Conservation (phyloP, 2,113 vertebrate genomes). For the Prolemur simus region DNA sequence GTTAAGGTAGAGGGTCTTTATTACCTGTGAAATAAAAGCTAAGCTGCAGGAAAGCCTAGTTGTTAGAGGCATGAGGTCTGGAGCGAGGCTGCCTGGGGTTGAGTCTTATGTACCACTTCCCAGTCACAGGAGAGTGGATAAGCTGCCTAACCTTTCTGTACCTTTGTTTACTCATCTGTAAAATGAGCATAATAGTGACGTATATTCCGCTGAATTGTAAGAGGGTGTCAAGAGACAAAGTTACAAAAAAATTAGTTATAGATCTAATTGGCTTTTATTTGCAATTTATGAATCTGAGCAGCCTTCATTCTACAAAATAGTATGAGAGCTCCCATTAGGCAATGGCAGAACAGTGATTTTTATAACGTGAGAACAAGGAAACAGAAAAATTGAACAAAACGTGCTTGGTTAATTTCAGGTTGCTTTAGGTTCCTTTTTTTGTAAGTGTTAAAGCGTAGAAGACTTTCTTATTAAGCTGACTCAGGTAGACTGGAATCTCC, state of each 20-base stretch:
- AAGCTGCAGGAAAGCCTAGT: not conserved
- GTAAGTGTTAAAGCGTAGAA: not conserved
- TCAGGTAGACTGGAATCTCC: not conserved
- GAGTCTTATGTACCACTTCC: not conserved
- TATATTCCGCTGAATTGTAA: not conserved
- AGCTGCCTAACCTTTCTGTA: not conserved
- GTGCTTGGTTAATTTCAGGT: not conserved
- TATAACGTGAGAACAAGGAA: not conserved
- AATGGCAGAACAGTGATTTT: not conserved
- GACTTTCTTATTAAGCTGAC: not conserved
- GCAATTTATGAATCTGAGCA: not conserved
- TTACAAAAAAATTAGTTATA: not conserved
- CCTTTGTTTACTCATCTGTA: not conserved
- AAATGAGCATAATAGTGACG: not conserved
- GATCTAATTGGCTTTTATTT: not conserved
- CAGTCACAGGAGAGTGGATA: not conserved
- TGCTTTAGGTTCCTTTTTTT: not conserved
- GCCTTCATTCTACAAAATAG: not conserved
- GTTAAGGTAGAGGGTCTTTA: not conserved
- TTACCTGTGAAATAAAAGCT: not conserved
- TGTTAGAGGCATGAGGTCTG: not conserved
- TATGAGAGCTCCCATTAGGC: not conserved
- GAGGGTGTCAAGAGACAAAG: not conserved
- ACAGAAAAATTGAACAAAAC: not conserved
- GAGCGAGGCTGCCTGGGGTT: not conserved